phyloP scores from a whole-genome alignment of 2,113 vertebrate species.

The Columba livia region DNA sequence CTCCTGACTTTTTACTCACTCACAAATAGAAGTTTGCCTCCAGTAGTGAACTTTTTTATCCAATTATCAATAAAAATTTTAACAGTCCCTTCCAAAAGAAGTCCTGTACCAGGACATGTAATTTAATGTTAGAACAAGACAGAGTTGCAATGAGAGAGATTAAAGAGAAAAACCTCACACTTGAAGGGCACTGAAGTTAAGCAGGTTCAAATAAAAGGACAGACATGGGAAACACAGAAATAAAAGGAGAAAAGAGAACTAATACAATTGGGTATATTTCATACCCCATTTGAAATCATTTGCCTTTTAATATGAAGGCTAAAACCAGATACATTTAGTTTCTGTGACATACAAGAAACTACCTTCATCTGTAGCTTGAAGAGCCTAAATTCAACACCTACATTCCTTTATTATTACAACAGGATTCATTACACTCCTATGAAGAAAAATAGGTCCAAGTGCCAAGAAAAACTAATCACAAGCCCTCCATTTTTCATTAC shows the following conservation, averaged over 20 bases:
- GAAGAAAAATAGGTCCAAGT: not conserved
- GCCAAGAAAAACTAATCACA: conserved; percentile 15
- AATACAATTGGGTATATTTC: not conserved
- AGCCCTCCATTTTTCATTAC: not conserved
- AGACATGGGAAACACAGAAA: not conserved
- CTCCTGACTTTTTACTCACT: not conserved
- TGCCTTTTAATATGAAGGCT: not conserved
- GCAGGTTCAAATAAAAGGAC: not conserved
- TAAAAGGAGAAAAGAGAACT: not conserved
- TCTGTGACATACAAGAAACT: not conserved
- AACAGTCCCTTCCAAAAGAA: not conserved
- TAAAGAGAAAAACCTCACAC: not conserved
- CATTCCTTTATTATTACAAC: not conserved
- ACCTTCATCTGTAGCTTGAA: not conserved
- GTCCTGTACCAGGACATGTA: not conserved
- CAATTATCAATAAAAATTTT: not conserved
- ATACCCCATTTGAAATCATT: not conserved
- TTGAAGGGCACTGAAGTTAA: not conserved
- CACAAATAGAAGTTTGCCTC: not conserved
- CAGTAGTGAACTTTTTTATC: not conserved
- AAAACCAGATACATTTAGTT: not conserved
- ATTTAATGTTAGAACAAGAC: not conserved
- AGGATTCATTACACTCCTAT: not conserved
- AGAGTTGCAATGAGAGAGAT: not conserved
- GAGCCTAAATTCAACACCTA: not conserved